Conservation (phyloP, 2,113 vertebrate species). For the Gavialis gangeticus region DNA sequence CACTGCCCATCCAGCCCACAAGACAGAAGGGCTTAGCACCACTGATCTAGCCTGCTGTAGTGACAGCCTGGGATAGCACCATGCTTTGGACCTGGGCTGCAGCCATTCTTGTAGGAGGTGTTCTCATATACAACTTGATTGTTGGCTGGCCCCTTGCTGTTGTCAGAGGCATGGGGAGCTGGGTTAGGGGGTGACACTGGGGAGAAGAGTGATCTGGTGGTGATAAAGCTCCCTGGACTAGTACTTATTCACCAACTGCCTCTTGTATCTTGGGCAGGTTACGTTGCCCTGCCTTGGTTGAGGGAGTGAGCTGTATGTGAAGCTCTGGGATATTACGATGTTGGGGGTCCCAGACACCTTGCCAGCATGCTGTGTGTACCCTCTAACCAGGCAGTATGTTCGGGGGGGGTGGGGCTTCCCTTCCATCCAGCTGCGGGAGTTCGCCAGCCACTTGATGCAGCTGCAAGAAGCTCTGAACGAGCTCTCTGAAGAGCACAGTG, state of each 20-base stretch:
- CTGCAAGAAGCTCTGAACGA: slow-evolving; percentile 84
- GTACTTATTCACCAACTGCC: neutral
- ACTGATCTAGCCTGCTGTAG: neutral
- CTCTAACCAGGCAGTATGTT: neutral
- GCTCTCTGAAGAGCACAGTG: slow-evolving; percentile 81
- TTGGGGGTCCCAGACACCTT: neutral
- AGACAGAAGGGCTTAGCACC: too few relatives aligned
- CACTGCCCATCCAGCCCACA: too few relatives aligned
- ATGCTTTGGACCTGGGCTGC: neutral
- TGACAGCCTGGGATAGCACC: neutral
- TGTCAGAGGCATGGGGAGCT: neutral
- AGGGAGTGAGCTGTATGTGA: neutral
- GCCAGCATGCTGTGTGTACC: rapidly evolving
- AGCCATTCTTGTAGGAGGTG: neutral
- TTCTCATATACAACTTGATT: neutral
- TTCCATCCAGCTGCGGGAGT: slow-evolving; percentile 81
- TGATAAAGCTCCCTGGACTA: neutral
- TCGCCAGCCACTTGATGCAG: slow-evolving; percentile 80
- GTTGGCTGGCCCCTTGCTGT: neutral
- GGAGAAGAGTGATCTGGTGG: neutral
- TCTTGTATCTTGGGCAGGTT: neutral
- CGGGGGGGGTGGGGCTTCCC: neutral
- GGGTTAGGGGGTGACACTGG: neutral
- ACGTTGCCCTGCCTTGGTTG: neutral
- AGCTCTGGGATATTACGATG: neutral